Evolutionary conservation across 2,888 invertebrate genomes (phyloP), one percentile per base, ranked within the genome.

Genomic region (Lasioglossum marginatum): DNA sequence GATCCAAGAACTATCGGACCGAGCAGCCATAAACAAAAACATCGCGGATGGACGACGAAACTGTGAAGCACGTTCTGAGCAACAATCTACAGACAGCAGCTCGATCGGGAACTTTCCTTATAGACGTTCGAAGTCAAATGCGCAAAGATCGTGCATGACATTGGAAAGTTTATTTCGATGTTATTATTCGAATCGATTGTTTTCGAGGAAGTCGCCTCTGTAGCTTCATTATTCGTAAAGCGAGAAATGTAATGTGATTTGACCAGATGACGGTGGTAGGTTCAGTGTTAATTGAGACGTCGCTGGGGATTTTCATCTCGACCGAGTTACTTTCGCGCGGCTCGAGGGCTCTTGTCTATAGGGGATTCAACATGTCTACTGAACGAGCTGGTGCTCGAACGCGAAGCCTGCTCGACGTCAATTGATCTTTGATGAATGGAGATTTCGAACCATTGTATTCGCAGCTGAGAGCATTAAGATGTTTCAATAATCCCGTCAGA

Each of bases 221-320:
- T 2, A 52, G n/a, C 10, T 3, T n/a, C 3, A 4, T 1, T n/a
- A 0, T 12, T 12, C 12, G 10, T 12, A 12, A n/a, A 12, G 12
- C 4, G 57, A 12, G 57, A 57, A n/a, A 57, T 57, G n/a, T 4
- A n/a, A 57, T n/a, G 57, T 12, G 57, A 57, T 57, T 57, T 57
- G 57, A 57, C n/a, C 57, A 6, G 48, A 48, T 8, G n/a, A 12
- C 57, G n/a, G 4, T n/a, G n/a, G n/a, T 57, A 12, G n/a, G n/a
- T 57, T 63, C 4, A 31, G 6, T 31, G 60, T 63, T 31, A 66
- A 34, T 34, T 34, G 66, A 66, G 66, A 66, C 66, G 19, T 3
- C 60, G 16, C 31, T 23, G 19, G 34, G 66, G 8, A 66, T 66
- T 66, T 66, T 19, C 31, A 34, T 66, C 37, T 34, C 23, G 34